Base-by-base conservation (phyloP, 2,888 invertebrate species). In the Alviniconcha strummeri region DNA sequence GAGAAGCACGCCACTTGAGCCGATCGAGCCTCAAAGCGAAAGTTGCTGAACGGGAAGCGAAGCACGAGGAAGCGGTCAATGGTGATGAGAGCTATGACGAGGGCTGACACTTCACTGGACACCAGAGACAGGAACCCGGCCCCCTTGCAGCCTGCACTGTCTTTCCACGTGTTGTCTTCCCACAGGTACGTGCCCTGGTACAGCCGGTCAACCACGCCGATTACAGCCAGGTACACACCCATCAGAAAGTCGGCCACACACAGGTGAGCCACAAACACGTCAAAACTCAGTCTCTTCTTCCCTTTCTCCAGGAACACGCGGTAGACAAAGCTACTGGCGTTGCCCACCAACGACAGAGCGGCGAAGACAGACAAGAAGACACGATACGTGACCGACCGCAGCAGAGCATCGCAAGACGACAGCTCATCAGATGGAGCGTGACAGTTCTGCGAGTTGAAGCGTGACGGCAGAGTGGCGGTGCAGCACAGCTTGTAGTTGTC, bases 21-120 rank as follows among this genome's bases (percentile, higher is more conserved):
- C 36, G 36, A 36, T 0, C 36, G 1, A 36, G 36, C 36, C 36
- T 36, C 36, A 36, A 36, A 36, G 36, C 36, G 36, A 3, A 36
- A 36, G 36, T 36, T 36, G 36, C 80, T 94, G 75, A 95, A 91
- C 15, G 96, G 95, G 86, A 95, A 94, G 17, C 95, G 95, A 67
- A 96, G 95, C 0, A 95, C 95, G 86, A 95, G 94, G 87, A 95
- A 94, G 17, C 96, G 94, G 91, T 96, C 96, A 93, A 95, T 94
- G 1, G 96, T 96, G 82, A 96, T 95, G 85, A 96, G 88, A 0
- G 95, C 94, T 15, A 96, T 93, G 80, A 36, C 94, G 84, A 95
- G 90, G 4, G 95, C 95, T 0, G 96, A 96, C 4, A 95, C 95
- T 90, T 96, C 95, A 84, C 95, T 95, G 84, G 95, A 95, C 54